Percentiles rank a stretch among this genome's conserved stretches.
phyloP scores from a whole-genome alignment of 2,888 invertebrate species.

The Axea sp. region DNA sequence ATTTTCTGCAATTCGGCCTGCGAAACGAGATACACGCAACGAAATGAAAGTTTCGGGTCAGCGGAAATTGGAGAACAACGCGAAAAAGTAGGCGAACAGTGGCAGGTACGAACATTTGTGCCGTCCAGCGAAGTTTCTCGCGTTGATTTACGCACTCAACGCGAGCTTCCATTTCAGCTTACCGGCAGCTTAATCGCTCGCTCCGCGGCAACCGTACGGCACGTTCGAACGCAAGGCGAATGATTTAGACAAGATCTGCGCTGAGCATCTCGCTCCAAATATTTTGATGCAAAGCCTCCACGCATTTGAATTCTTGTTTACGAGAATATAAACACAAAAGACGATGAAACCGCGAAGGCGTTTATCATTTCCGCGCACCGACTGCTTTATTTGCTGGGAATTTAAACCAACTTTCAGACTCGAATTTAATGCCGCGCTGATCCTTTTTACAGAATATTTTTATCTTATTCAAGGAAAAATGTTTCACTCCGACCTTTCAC shows the following conservation, averaged over 20 bases:
- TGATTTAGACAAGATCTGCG: constrained; percentile 52
- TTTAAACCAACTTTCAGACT: constrained; percentile 33
- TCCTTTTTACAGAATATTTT: no score
- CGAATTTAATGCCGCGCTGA: constrained; percentile 28
- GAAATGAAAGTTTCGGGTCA: constrained; percentile 50
- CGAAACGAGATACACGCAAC: constrained; percentile 13
- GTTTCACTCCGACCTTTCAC: no score
- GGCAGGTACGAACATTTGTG: constrained; percentile 41
- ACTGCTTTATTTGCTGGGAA: constrained; percentile 34
- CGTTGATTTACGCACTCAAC: constrained; percentile 68
- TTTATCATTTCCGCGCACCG: constrained; percentile 33
- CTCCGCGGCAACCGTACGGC: constrained; percentile 42
- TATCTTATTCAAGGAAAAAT: no score
- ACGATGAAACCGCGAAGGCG: constrained; percentile 30
- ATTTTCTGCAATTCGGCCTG: neutral
- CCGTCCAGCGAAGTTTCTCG: constrained; percentile 45
- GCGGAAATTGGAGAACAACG: constrained; percentile 37
- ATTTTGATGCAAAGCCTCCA: constrained; percentile 34
- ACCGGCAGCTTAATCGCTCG: constrained; percentile 66
- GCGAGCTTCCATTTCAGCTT: constrained; percentile 62
- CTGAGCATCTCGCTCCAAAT: constrained; percentile 47
- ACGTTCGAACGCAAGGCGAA: constrained; percentile 41
- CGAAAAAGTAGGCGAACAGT: constrained; percentile 46
- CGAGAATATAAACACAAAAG: constrained; percentile 44
- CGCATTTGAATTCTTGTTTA: constrained; percentile 42